These are phyloP conservation scores for Platichthys stellatus DNA, from an alignment of 2,113 vertebrate species.

Conservation along the genomic window DNA sequence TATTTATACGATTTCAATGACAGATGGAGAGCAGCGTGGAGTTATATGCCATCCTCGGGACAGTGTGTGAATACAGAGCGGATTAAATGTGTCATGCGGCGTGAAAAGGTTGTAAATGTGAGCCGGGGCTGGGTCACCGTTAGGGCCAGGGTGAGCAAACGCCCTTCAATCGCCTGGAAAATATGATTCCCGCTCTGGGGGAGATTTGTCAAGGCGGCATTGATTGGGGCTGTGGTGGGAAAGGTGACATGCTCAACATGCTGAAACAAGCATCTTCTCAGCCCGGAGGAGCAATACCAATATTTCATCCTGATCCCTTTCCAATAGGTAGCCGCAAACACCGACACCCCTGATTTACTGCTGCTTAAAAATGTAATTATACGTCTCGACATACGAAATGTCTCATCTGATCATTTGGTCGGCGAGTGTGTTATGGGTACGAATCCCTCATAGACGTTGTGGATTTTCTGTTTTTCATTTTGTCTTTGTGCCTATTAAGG, in stretches of 20 bases:
- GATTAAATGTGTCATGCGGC: conserved; percentile 34
- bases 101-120: conserved; percentile 52
- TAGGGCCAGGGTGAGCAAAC: conserved; percentile 50
- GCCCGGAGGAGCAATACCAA: conserved; percentile 63
- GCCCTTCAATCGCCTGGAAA: conserved; percentile 68
- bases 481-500: conserved; percentile 22
- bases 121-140: conserved; percentile 39
- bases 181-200: conserved; percentile 63
- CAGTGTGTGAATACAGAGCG: conserved; percentile 46
- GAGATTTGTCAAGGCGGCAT: conserved; percentile 74
- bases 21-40: background rate
- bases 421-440: conserved; percentile 20
- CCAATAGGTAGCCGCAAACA: conserved; percentile 67
- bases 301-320: conserved; percentile 80
- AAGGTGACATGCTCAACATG: conserved; percentile 75
- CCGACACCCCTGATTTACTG: conserved; percentile 71
- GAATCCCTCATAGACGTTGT: conserved; percentile 21
- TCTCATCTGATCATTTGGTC: conserved; percentile 42
- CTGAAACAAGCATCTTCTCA: conserved; percentile 80
- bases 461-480: conserved; percentile 46
- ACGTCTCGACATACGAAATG: conserved; percentile 58
- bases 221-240: conserved; percentile 62
- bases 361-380: conserved; percentile 74
- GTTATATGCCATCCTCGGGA: conserved; percentile 20
- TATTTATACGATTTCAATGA: background rate